Evolutionary conservation across 2,888 invertebrate species (phyloP), one percentile per base, ranked within the genome.

Genomic region (Heliconius erato): DNA sequence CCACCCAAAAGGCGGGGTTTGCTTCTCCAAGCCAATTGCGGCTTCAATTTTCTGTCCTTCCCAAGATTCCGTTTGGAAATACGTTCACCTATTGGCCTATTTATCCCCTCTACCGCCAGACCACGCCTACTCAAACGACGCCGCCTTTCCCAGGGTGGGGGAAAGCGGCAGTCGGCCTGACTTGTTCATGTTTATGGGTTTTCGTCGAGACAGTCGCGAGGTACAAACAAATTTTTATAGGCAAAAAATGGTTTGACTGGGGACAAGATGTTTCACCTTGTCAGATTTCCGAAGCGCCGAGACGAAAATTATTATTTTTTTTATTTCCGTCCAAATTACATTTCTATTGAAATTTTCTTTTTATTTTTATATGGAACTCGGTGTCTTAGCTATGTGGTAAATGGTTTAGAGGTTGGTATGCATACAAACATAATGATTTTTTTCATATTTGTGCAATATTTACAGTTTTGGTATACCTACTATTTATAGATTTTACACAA

Each of bases 101-200:
- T 40, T 82, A 90, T 92, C 94, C 94, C 95, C 94, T 88, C 94
- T 87, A 71, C 35, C 3, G 69, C 49, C 2, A 9, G 65, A 85
- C 86, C 71, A 91, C 93, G 89, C 95, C 95, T 79, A 84, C 74
- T 59, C 76, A 79, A 83, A 85, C 82, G 83, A 83, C 80, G 79
- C 93, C 94, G 91, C 95, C 95, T 89, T 49, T 78, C 85, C 89
- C 91, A 91, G 92, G 93, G 93, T 93, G 91, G 91, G 90, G 86
- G 92, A 93, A 94, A 95, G 94, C 93, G 94, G 94, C 92, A 93
- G 92, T 93, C 92, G 91, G 91, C 88, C 90, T 89, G 93, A 91
- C 93, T 93, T 90, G 94, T 91, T 93, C 94, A 95, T 95, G 95
- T 96, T 96, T 96, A 96, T 96, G 95, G 94, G 94, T 94, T 94